Evolutionary conservation across 2,888 invertebrate genomes (phyloP).

Genomic region (Pyrgus malvae): DNA sequence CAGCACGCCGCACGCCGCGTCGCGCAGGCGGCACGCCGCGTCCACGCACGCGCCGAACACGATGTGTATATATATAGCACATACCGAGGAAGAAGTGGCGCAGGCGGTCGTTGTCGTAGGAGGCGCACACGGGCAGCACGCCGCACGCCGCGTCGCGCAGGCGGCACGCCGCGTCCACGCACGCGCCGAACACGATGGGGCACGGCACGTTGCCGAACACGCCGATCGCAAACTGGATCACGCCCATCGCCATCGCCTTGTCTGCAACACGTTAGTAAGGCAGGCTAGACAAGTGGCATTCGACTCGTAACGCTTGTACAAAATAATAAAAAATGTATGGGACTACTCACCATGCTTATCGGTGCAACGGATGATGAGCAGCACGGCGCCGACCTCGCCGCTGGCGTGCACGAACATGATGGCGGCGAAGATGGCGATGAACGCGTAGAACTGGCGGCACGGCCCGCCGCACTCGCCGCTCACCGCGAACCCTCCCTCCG

Average conservation of each 20-base stretch:
- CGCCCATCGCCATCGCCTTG: slow-evolving; percentile 96
- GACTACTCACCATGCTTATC: slow-evolving; percentile 88
- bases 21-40: too few relatives aligned
- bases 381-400: slow-evolving; percentile 95
- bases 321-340: too few relatives aligned
- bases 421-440: slow-evolving; percentile 89
- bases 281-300: too few relatives aligned
- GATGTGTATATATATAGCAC: too few relatives aligned
- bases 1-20: too few relatives aligned
- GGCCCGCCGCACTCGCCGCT: slow-evolving; percentile 91
- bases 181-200: slow-evolving; percentile 96
- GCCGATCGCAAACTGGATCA: slow-evolving; percentile 96
- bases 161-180: slow-evolving; percentile 95
- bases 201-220: slow-evolving; percentile 97
- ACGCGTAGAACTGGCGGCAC: slow-evolving; percentile 90
- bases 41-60: too few relatives aligned
- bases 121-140: slow-evolving; percentile 90
- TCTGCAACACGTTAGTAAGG: too few relatives aligned
- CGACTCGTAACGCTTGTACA: too few relatives aligned
- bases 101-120: slow-evolving; percentile 93
- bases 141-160: slow-evolving; percentile 93
- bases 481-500: slow-evolving; percentile 78
- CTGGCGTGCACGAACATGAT: slow-evolving; percentile 96
- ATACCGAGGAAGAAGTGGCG: slow-evolving; percentile 92
- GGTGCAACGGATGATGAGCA: slow-evolving; percentile 94